Evolutionary conservation across 2,113 vertebrate genomes (phyloP).

Genomic region (Anhinga rufa): DNA sequence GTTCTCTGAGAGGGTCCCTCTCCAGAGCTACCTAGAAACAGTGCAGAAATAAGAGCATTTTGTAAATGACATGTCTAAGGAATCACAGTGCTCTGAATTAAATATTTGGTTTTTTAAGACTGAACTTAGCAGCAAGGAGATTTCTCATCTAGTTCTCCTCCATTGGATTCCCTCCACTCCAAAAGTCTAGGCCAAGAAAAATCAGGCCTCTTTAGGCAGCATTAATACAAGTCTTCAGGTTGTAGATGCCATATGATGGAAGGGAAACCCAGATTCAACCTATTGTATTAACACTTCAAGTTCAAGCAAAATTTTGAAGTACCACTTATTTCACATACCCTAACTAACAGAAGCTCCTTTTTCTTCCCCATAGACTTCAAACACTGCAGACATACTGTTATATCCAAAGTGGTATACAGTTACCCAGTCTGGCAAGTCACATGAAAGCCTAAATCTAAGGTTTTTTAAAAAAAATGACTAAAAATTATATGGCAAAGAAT

Average conservation of each 20-base stretch:
- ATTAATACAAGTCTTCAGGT: not conserved
- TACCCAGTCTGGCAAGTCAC: not conserved
- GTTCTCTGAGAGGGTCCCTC: not conserved
- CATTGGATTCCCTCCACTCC: not conserved
- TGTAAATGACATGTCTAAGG: slow-evolving; percentile 16
- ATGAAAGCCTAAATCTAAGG: not conserved
- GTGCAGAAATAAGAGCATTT: not conserved
- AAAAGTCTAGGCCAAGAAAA: not conserved
- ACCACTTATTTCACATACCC: not conserved
- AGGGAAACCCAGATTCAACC: not conserved
- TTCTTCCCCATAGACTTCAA: not conserved
- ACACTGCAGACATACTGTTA: not conserved
- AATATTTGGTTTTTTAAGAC: slow-evolving; percentile 5
- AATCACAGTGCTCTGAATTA: not conserved
- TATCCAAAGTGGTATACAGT: not conserved
- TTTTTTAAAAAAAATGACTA: not conserved
- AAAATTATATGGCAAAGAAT: not conserved
- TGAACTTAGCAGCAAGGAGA: not conserved
- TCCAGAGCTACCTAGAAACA: not conserved
- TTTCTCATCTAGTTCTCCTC: not conserved
- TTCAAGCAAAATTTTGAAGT: not conserved
- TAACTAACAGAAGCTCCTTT: not conserved
- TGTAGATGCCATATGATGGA: not conserved
- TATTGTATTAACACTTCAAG: not conserved
- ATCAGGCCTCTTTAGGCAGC: not conserved